Evolutionary conservation across 2,113 vertebrate species (phyloP), one percentile per base, ranked within the genome.

Genomic region (Bujurquina vittata): DNA sequence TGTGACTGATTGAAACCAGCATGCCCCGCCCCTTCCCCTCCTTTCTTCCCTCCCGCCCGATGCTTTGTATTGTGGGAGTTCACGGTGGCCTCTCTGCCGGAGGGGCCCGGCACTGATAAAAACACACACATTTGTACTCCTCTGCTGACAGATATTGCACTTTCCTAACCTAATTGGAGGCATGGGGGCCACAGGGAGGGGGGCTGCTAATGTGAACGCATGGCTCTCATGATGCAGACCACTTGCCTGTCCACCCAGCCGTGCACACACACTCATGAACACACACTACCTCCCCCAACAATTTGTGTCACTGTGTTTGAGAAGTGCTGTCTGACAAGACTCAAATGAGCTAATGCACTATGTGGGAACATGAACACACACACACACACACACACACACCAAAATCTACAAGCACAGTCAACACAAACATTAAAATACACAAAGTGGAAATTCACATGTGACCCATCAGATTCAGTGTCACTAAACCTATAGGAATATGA

Each of bases 111-210:
- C 95, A 94, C 95, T 96, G 96, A 98, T 96, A 97, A 97, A 98
- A 97, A 97, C 96, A 94, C 94, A 97, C 96, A 97, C 97, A 96
- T 98, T 98, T 98, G 97, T 97, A 98, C 97, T 97, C 97, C 95
- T 97, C 95, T 94, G 97, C 97, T 98, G 98, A 99, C 97, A 99
- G 97, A 98, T 97, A 98, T 97, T 98, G 96, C 97, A 96, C 97
- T 97, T 97, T 97, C 95, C 96, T 97, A 97, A 95, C 95, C 93
- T 97, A 97, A 98, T 97, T 97, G 96, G 95, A 95, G 95, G 92
- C 65, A 10, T 0, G 69, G 83, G 76, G 77, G 75, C 76, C 56
- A 75, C 55, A 9, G 61, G 9, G 56, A 57, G 56, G 79, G 75
- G 57, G 74, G 63, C 67, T 49, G 94, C 95, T 98, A 96, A 97